phyloP scores from a whole-genome alignment of 92 coral and sea anemone species.

The Zoanthus sansibaricus region DNA sequence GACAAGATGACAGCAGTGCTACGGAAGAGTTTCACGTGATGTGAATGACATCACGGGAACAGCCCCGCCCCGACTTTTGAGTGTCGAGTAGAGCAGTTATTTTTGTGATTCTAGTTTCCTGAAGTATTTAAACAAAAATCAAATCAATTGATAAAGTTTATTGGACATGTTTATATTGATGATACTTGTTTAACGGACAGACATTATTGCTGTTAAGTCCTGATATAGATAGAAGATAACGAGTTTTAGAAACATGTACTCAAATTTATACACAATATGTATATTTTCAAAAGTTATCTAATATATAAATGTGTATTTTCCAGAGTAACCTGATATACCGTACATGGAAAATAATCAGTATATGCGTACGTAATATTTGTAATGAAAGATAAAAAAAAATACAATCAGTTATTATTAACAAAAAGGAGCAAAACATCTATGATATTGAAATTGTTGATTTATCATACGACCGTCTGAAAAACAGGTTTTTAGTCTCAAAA shows the following conservation, averaged over 20 bases:
- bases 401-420: slow-evolving; percentile 16
- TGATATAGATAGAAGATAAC: slow-evolving; percentile 13
- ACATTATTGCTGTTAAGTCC: slow-evolving; percentile 21
- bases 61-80: neutral
- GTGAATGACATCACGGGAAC: slow-evolving; percentile 22
- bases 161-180: slow-evolving; percentile 18
- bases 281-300: slow-evolving; percentile 16
- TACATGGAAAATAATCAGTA: slow-evolving; percentile 24
- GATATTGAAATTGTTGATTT: slow-evolving; percentile 1
- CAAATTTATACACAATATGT: slow-evolving; percentile 14
- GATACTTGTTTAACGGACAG: slow-evolving; percentile 9
- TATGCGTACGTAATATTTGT: neutral
- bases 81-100: slow-evolving; percentile 14
- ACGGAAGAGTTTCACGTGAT: slow-evolving; percentile 23
- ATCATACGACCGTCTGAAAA: neutral
- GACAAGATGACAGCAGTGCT: slow-evolving; percentile 28
- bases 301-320: neutral
- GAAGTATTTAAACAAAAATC: slow-evolving; percentile 22
- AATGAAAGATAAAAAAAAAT: slow-evolving; percentile 32
- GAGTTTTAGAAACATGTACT: slow-evolving; percentile 17
- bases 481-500: neutral
- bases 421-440: slow-evolving; percentile 26
- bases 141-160: slow-evolving; percentile 22
- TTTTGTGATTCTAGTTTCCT: slow-evolving; percentile 18
- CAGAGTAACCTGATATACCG: slow-evolving; percentile 15